Percentiles rank a stretch among this genome's conserved stretches.
These are phyloP conservation scores for Pongo abelii DNA, from an alignment of 2,113 vertebrate genomes.

Conservation along the genomic window DNA sequence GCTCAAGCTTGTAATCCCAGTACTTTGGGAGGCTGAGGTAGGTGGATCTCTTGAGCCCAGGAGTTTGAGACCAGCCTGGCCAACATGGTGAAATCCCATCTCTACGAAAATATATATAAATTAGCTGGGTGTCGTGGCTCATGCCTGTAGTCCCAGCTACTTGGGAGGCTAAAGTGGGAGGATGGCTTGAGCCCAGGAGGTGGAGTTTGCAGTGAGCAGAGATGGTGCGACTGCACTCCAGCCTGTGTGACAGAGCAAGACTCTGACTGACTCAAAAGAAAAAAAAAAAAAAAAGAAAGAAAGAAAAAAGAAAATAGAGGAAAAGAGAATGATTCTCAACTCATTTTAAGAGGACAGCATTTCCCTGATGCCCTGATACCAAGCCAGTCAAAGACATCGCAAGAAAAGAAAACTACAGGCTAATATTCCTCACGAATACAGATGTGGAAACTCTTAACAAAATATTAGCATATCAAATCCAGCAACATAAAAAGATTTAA, in stretches of 20 bases:
- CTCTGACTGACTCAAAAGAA: not conserved
- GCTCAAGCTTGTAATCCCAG: not conserved
- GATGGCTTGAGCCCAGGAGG: no score
- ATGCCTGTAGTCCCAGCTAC: no score
- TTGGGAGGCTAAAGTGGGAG: no score
- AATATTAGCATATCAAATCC: not conserved
- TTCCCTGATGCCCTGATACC: not conserved
- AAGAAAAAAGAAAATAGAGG: not conserved
- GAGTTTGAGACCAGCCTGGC: no score
- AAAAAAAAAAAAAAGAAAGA: not conserved
- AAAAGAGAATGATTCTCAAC: not conserved
- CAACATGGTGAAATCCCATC: no score
- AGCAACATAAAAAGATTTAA: not conserved
- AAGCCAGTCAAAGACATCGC: not conserved
- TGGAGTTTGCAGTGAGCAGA: no score
- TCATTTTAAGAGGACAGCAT: slow-evolving; percentile 21
- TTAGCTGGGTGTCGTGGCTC: no score
- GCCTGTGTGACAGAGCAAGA: no score
- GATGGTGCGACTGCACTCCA: no score
- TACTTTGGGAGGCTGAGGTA: no score
- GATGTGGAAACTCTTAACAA: not conserved
- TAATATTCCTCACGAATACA: not conserved
- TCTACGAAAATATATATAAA: no score
- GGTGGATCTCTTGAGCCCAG: no score
- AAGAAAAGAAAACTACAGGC: not conserved